Evolutionary conservation across 2,888 invertebrate species (phyloP).

Genomic region (Kryphioiulus occultus): DNA sequence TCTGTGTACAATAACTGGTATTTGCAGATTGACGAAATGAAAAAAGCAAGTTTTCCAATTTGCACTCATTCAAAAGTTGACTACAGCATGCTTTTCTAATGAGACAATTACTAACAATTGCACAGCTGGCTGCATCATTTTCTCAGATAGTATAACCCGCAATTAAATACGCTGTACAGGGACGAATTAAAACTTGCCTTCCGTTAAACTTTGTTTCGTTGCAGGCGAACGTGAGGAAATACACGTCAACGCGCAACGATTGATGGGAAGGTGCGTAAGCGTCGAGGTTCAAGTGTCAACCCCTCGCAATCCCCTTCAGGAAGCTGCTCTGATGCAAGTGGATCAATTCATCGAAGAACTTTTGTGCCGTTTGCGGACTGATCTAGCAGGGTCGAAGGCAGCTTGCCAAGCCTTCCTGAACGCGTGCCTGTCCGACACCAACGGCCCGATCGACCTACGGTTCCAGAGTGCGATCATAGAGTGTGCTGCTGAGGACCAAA

Average conservation of each 20-base stretch:
- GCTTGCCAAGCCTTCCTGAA: constrained; percentile 61
- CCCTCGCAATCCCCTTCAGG: constrained; percentile 61
- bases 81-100: too few species aligned
- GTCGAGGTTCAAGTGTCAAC: constrained; percentile 61
- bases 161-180: too few species aligned
- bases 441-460: constrained; percentile 61
- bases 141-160: too few species aligned
- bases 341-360: constrained; percentile 60
- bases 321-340: constrained; percentile 60
- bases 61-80: too few species aligned
- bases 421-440: constrained; percentile 62
- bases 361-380: constrained; percentile 56
- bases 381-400: constrained; percentile 56
- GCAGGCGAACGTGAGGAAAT: constrained; percentile 63
- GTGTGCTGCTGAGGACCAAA: constrained; percentile 65
- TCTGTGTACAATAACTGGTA: too few species aligned
- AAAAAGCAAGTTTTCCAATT: too few species aligned
- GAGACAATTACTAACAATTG: too few species aligned
- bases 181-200: too few species aligned
- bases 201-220: constrained; percentile 16
- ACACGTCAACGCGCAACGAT: constrained; percentile 61
- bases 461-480: constrained; percentile 62
- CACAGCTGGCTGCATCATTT: too few species aligned
- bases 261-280: constrained; percentile 61
- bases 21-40: too few species aligned